Evolutionary conservation across 2,797 vertebrate genomes (phyloP).

Genomic region (Silurus aristotelis): DNA sequence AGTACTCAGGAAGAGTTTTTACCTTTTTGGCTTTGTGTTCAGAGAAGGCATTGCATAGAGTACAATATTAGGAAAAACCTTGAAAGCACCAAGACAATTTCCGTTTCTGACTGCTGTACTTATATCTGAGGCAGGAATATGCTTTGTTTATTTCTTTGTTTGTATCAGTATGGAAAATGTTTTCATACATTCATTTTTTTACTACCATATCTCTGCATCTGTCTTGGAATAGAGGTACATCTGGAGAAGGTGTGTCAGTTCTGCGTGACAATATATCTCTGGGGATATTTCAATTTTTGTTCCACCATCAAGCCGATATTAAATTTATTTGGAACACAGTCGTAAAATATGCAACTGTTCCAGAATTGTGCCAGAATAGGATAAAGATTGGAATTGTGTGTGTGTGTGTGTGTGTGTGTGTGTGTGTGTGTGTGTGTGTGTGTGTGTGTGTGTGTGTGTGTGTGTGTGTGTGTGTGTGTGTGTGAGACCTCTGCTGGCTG

Average conservation of each 20-base stretch:
- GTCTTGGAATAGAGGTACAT: background rate
- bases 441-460: background rate
- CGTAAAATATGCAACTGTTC: conserved; percentile 22
- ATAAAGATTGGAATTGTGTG: background rate
- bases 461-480: background rate
- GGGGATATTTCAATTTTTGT: background rate
- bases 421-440: background rate
- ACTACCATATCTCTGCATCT: background rate
- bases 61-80: background rate
- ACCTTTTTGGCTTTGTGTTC: background rate
- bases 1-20: background rate
- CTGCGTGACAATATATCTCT: conserved; percentile 30
- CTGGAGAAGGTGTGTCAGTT: conserved; percentile 23
- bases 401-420: background rate
- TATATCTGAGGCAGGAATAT: background rate
- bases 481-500: conserved; percentile 33
- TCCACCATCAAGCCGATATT: background rate
- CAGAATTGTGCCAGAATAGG: conserved; percentile 7
- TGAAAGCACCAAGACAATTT: too few species aligned
- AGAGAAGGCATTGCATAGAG: background rate
- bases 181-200: background rate
- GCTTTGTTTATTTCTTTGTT: background rate
- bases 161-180: background rate
- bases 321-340: conserved; percentile 21
- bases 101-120: background rate